Evolutionary conservation across 2,797 vertebrate species (phyloP), one percentile per base, ranked within the genome.

Genomic region (Crocodylus rhombifer): DNA sequence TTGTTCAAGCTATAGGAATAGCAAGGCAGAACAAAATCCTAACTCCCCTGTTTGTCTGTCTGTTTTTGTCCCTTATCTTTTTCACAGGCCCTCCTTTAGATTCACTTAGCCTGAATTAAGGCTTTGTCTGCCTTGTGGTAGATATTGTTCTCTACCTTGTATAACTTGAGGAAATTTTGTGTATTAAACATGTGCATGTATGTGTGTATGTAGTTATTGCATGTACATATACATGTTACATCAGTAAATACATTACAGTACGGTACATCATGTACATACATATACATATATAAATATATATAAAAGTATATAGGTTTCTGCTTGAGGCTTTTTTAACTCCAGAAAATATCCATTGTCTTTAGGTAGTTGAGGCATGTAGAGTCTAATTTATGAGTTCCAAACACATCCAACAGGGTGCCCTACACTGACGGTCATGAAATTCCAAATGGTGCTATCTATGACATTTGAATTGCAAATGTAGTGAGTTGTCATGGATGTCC

Each of bases 81-180:
- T 36, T 42, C 69, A 42, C 21, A 71, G 69, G 33, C 42, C 13
- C 69, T 14, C 13, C 42, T 42, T 42, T 94, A 94, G 95, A 94
- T 96, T 92, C 95, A 94, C 67, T 87, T 80, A 25, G 61, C 87
- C 88, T 83, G 82, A 79, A 51, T 69, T 1, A 36, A 84, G 82
- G 93, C 73, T 80, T 86, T 84, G 88, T 91, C 94, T 88, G 79
- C 92, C 88, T 82, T 5, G 89, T 87, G 23, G 13, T 42, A 36
- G 42, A 71, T 14, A 36, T 21, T 23, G 9, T 4, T 6, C 33
- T 71, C 12, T 69, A 21, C 15, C 33, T 71, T 71, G 33, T 7
- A 42, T 42, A 23, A 7, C 21, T 36, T 71, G 69, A 25, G 36
- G 23, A 71, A 42, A 42, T 71, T 9, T 42, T 42, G 42, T 42